Evolutionary conservation across 2,888 invertebrate genomes (phyloP).

Genomic region (Bombylius major): DNA sequence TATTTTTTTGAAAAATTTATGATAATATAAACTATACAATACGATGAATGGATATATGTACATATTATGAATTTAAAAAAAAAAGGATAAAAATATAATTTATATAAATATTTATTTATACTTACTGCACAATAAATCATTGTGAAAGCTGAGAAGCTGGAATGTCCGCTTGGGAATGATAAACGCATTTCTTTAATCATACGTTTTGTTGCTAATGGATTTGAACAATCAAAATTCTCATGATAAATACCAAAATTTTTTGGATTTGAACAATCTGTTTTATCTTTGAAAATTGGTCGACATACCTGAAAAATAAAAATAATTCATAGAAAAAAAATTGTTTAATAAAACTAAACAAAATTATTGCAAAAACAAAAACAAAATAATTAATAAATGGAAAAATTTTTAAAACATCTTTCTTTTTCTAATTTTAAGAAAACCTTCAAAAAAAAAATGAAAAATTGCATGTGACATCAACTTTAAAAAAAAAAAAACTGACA

Average conservation of each 20-base stretch:
- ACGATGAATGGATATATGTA: no score
- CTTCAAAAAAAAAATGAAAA: no score
- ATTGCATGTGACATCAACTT: no score
- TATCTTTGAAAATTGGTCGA: constrained; percentile 48
- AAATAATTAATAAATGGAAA: background rate
- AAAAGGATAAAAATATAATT: no score
- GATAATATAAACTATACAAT: no score
- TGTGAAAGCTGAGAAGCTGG: constrained; percentile 76
- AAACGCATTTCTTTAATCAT: constrained; percentile 64
- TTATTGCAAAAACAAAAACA: background rate
- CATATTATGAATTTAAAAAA: no score
- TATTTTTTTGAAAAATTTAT: no score
- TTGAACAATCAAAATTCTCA: constrained; percentile 54
- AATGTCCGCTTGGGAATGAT: constrained; percentile 86
- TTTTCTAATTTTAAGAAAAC: no score
- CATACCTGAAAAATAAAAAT: constrained; percentile 50
- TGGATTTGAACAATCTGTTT: constrained; percentile 42
- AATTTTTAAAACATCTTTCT: no score
- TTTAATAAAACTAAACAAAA: background rate
- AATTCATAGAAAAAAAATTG: background rate
- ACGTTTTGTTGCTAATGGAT: constrained; percentile 37
- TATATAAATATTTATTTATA: constrained; percentile 19
- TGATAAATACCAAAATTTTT: constrained; percentile 53
- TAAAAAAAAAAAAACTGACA: no score
- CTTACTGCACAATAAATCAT: constrained; percentile 78